These are phyloP conservation scores for Lichenostomus cassidix DNA, from an alignment of 2,113 vertebrate genomes.

Conservation along the genomic window DNA sequence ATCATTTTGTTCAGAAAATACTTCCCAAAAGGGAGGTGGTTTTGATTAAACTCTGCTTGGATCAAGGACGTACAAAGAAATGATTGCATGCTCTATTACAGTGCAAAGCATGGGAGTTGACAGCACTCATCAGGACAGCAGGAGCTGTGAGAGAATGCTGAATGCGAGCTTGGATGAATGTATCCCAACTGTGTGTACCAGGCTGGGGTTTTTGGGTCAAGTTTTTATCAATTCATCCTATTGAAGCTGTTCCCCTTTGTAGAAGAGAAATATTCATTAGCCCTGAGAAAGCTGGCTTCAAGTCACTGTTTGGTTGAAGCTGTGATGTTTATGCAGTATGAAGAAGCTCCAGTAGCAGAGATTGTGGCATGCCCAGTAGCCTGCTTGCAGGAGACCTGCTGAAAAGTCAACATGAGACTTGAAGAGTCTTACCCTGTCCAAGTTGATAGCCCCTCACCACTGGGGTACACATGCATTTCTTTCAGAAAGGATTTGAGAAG, in stretches of 20 bases:
- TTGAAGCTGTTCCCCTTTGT: background rate
- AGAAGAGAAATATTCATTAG: background rate
- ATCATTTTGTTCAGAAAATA: constrained; percentile 7
- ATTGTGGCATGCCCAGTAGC: background rate
- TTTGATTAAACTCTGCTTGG: background rate
- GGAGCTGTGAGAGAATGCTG: background rate
- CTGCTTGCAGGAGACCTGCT: background rate
- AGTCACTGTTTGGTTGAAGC: background rate
- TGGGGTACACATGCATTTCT: background rate
- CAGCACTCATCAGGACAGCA: background rate
- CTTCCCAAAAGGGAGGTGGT: background rate
- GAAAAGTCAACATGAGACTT: background rate
- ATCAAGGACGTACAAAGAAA: background rate
- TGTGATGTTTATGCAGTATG: background rate
- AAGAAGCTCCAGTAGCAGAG: background rate
- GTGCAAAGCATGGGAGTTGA: background rate
- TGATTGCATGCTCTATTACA: background rate
- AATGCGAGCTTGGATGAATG: background rate
- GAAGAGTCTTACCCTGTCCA: background rate
- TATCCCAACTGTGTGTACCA: background rate
- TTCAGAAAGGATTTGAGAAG: background rate
- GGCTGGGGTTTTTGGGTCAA: background rate
- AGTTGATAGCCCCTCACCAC: background rate
- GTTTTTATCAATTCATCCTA: background rate
- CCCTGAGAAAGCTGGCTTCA: background rate